These are phyloP conservation scores for Seira musarum DNA, from an alignment of 2,888 invertebrate genomes.

Conservation along the genomic window DNA sequence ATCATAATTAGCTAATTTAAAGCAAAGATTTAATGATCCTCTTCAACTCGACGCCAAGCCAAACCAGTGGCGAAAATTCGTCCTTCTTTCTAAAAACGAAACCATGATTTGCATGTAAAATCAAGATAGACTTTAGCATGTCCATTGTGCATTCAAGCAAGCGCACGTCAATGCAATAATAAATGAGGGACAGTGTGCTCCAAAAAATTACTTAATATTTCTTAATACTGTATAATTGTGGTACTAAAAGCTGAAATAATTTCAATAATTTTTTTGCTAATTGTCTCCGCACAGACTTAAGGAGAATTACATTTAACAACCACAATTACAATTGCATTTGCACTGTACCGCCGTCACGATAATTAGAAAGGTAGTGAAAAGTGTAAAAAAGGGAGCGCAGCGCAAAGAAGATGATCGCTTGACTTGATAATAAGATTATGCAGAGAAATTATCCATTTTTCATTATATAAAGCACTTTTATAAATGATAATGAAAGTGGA, in stretches of 20 bases:
- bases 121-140: too few relatives aligned
- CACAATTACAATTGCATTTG: neutral
- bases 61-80: too few relatives aligned
- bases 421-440: neutral
- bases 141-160: too few relatives aligned
- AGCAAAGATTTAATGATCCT: too few relatives aligned
- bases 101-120: too few relatives aligned
- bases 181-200: neutral
- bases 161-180: too few relatives aligned
- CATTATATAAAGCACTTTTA: neutral
- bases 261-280: too few relatives aligned
- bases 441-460: too few relatives aligned
- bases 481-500: neutral
- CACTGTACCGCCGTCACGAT: too few relatives aligned
- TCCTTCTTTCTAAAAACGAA: too few relatives aligned
- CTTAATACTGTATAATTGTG: neutral
- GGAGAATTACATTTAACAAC: neutral
- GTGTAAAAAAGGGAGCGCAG: neutral
- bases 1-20: too few relatives aligned
- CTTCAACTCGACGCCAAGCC: too few relatives aligned
- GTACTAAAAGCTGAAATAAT: neutral
- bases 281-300: neutral
- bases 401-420: neutral
- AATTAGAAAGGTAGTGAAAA: neutral
- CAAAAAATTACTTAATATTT: neutral